Conservation (phyloP, 1,140 invertebrate species). For the Listronotus bonariensis region DNA sequence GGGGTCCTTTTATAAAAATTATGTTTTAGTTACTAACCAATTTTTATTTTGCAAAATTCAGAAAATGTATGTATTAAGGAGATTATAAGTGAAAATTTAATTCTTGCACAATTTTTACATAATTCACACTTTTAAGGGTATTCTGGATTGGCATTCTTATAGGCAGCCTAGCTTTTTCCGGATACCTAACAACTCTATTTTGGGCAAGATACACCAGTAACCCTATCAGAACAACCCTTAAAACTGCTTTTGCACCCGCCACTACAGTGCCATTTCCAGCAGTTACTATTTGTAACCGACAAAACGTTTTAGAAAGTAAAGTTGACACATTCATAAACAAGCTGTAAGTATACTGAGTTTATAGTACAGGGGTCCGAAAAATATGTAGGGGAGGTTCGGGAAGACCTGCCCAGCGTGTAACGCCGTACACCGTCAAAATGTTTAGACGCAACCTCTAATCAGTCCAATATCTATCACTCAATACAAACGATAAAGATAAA, state of each 20-base stretch:
- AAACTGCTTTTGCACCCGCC: not conserved
- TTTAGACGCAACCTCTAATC: too few species aligned
- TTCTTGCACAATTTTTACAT: too few species aligned
- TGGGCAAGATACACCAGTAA: constrained; percentile 14
- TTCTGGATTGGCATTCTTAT: constrained; percentile 5
- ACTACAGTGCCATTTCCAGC: constrained; percentile 10
- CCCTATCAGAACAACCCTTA: constrained; percentile 6
- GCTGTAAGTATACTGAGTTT: constrained; percentile 5
- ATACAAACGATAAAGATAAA: too few species aligned
- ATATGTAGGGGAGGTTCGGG: too few species aligned
- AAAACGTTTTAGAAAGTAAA: not conserved
- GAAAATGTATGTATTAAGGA: too few species aligned
- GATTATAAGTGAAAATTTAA: too few species aligned
- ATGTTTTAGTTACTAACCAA: too few species aligned
- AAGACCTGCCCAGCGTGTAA: too few species aligned
- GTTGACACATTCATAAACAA: not conserved
- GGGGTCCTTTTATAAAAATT: too few species aligned
- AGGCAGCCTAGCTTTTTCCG: not conserved
- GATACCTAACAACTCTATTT: constrained; percentile 7
- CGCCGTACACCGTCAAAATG: too few species aligned
- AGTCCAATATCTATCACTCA: too few species aligned
- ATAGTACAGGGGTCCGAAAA: not conserved
- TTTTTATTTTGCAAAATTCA: too few species aligned
- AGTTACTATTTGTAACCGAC: constrained; percentile 12
- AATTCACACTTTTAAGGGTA: not conserved